A percentile compares a stretch with the other conserved stretches of the same genome.
These are phyloP conservation scores for Acrobasis repandana DNA, from an alignment of 2,888 invertebrate genomes.

Conservation along the genomic window DNA sequence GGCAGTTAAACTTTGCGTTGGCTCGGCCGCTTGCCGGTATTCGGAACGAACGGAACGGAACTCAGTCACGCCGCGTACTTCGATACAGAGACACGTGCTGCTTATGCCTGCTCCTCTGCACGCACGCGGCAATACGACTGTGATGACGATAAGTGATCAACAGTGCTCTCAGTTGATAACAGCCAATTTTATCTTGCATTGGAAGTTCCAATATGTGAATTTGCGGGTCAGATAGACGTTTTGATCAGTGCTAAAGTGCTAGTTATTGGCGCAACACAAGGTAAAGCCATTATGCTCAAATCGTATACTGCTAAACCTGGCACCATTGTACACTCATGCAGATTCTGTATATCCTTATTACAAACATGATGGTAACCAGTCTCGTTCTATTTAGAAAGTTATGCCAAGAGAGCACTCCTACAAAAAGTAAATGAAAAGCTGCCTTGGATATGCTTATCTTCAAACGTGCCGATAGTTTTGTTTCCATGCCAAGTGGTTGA, in stretches of 20 bases:
- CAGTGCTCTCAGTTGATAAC: constrained; percentile 66
- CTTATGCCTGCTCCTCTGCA: constrained; percentile 33
- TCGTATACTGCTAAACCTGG: constrained; percentile 69
- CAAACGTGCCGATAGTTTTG: constrained; percentile 14
- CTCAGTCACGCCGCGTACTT: constrained; percentile 64
- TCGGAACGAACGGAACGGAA: constrained; percentile 16
- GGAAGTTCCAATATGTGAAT: constrained; percentile 59
- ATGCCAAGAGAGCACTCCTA: background rate
- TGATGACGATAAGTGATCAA: constrained; percentile 75
- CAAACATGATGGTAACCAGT: background rate
- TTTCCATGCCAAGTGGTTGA: constrained; percentile 13
- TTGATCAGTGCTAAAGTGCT: constrained; percentile 52
- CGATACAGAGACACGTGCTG: constrained; percentile 59
- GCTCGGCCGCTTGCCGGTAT: constrained; percentile 48
- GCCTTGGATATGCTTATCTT: constrained; percentile 13
- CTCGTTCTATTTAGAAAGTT: constrained; percentile 2
- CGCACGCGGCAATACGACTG: constrained; percentile 58
- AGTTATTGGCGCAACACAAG: constrained; percentile 67
- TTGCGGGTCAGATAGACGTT: constrained; percentile 46
- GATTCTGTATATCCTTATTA: constrained; percentile 25
- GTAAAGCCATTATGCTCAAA: constrained; percentile 74
- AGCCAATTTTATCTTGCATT: constrained; percentile 49
- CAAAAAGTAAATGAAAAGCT: background rate
- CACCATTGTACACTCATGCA: constrained; percentile 45
- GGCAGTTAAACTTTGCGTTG: constrained; percentile 71